Evolutionary conservation across 1,140 invertebrate species (phyloP), one percentile per base, ranked within the genome.

Genomic region (Drepana arcuata): DNA sequence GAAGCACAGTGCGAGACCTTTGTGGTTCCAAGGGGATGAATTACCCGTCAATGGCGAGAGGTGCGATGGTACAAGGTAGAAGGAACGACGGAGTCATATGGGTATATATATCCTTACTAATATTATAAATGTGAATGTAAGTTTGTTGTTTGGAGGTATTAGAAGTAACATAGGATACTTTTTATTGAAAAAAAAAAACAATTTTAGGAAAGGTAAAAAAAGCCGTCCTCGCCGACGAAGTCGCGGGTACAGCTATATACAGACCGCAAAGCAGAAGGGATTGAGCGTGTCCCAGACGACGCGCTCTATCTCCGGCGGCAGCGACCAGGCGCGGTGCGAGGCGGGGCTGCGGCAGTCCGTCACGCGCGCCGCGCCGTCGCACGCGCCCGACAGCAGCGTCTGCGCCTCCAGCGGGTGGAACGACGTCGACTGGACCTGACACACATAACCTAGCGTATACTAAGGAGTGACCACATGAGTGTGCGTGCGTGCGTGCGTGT

Each of bases 361-460:
- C 24, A 96, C 83, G 66, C 89, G 87, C 4, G 91, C 91, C 16
- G 62, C 72, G 14, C 89, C 90, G 64, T 88, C 88, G 51, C 87
- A 88, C 66, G 86, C 77, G 31, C 96, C 96, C 15, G 91, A 89
- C 2, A 97, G 82, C 15, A 99, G 75, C 34, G 88, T 90, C 67
- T 96, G 90, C 13, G 89, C 86, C 73, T 97, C 93, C 37, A 85
- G 83, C 9, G 92, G 91, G 87, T 98, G 95, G 91, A 95, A 99
- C 50, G 90, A 79, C 1, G 98, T 58, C n/a, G 91, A 85, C 71
- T 98, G 95, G 0, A 93, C 90, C 82, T 84, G 41, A 0, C 24
- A 25, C 35, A 26, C 9, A 1, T 2, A n/a, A 11, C 32, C 29
- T 14, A 44, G 1, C 26, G 21, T 37, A 16, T 2, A 34, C 7